Conservation (phyloP, 2,888 invertebrate genomes). For the Parthenolecanium corni region DNA sequence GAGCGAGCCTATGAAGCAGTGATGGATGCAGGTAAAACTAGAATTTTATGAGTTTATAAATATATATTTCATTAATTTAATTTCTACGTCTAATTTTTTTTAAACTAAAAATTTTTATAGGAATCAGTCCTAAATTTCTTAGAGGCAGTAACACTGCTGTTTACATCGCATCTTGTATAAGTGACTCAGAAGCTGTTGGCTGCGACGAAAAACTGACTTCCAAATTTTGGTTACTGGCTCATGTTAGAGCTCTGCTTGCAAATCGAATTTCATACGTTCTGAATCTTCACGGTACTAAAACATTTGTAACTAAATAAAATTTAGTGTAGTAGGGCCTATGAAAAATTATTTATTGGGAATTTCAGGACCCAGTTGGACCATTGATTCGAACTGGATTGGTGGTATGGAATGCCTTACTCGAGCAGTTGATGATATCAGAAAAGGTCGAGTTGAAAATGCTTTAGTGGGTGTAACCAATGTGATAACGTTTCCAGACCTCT, state of each 20-base stretch:
- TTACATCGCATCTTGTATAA: slow-evolving; percentile 40
- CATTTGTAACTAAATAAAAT: not conserved
- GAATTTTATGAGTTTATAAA: not conserved
- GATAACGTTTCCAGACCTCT: slow-evolving; percentile 48
- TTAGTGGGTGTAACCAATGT: slow-evolving; percentile 47
- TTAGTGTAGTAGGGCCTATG: no score
- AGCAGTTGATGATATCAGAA: slow-evolving; percentile 40
- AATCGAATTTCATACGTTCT: slow-evolving; percentile 50
- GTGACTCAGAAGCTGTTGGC: slow-evolving; percentile 40
- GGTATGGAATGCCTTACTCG: slow-evolving; percentile 50
- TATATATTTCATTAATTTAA: no score
- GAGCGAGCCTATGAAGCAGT: slow-evolving; percentile 43
- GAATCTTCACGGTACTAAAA: slow-evolving; percentile 43
- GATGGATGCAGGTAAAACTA: slow-evolving; percentile 41
- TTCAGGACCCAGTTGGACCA: slow-evolving; percentile 45
- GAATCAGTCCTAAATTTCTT: slow-evolving; percentile 40
- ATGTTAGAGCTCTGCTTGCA: slow-evolving; percentile 49
- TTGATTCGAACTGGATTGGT: slow-evolving; percentile 56
- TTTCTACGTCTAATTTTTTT: not conserved
- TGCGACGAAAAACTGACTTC: slow-evolving; percentile 31
- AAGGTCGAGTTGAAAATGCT: slow-evolving; percentile 43
- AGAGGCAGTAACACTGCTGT: slow-evolving; percentile 41
- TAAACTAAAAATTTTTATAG: slow-evolving; percentile 33
- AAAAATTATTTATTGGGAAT: slow-evolving; percentile 40
- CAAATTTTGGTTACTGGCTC: slow-evolving; percentile 57